phyloP scores from a whole-genome alignment of 2,888 invertebrate genomes.

The Drosophila rubida region DNA sequence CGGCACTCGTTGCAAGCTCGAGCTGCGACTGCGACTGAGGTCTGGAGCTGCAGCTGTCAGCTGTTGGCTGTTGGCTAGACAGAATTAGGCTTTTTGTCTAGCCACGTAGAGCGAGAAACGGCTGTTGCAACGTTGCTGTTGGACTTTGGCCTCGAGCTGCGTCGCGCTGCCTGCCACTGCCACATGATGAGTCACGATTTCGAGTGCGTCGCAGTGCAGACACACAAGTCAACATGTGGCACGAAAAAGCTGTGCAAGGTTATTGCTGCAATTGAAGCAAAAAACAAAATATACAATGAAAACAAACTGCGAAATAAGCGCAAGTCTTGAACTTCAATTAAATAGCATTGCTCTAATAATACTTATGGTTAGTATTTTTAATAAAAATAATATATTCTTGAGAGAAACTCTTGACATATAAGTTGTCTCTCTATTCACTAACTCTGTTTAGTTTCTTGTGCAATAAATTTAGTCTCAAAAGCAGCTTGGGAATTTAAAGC shows the following conservation, averaged over 20 bases:
- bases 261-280: constrained; percentile 33
- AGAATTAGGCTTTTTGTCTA: constrained; percentile 75
- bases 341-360: neutral
- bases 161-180: constrained; percentile 30
- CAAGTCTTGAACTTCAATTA: neutral
- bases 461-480: neutral
- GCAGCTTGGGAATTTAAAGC: neutral
- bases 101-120: constrained; percentile 57
- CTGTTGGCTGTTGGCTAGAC: constrained; percentile 74
- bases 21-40: too few species aligned
- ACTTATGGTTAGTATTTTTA: too few species aligned
- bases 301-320: neutral
- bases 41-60: constrained; percentile 37
- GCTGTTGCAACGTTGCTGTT: constrained; percentile 67
- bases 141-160: constrained; percentile 69
- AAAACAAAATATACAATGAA: constrained; percentile 17
- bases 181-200: constrained; percentile 60
- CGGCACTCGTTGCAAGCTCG: neutral
- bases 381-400: too few species aligned
- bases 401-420: too few species aligned
- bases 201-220: constrained; percentile 29
- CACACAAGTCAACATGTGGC: constrained; percentile 40
- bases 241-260: constrained; percentile 38
- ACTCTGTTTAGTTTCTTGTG: too few species aligned
- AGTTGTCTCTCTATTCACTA: too few species aligned